Percentiles rank a stretch among this genome's conserved stretches.
phyloP scores from a whole-genome alignment of 2,113 vertebrate genomes.

The Stegastes partitus region DNA sequence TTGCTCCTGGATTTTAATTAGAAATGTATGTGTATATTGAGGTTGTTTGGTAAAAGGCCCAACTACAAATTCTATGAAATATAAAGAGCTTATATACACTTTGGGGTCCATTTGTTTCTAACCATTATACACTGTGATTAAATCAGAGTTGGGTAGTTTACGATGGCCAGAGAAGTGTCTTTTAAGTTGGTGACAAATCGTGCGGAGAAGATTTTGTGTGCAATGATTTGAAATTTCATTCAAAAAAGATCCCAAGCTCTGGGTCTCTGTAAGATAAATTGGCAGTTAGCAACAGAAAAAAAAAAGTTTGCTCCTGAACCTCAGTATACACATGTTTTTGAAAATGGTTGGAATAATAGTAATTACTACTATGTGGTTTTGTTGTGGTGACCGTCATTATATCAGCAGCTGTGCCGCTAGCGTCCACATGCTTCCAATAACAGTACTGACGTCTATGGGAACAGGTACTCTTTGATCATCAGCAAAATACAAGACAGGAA shows the following conservation, averaged over 20 bases:
- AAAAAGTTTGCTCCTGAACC: too few species aligned
- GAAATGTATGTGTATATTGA: background rate
- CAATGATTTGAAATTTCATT: constrained; percentile 8
- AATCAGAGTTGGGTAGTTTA: too few species aligned
- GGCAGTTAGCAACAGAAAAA: background rate
- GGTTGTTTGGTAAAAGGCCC: background rate
- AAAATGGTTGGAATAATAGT: constrained; percentile 3
- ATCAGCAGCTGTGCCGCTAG: background rate
- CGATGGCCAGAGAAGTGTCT: too few species aligned
- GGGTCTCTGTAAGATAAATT: background rate
- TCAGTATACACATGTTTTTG: background rate
- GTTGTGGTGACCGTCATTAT: background rate
- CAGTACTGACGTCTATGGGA: background rate
- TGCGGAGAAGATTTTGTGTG: background rate
- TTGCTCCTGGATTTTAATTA: background rate
- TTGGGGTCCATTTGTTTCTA: too few species aligned
- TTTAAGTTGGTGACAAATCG: too few species aligned
- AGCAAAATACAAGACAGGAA: background rate
- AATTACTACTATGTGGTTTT: background rate
- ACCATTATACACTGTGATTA: too few species aligned
- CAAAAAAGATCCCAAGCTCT: background rate
- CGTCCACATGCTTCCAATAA: background rate
- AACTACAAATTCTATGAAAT: background rate
- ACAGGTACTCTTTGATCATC: constrained; percentile 9
- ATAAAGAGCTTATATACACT: too few species aligned